Percentiles rank a stretch among this genome's conserved stretches.
Evolutionary conservation across 2,888 invertebrate genomes (phyloP).

Genomic region (Actias luna): DNA sequence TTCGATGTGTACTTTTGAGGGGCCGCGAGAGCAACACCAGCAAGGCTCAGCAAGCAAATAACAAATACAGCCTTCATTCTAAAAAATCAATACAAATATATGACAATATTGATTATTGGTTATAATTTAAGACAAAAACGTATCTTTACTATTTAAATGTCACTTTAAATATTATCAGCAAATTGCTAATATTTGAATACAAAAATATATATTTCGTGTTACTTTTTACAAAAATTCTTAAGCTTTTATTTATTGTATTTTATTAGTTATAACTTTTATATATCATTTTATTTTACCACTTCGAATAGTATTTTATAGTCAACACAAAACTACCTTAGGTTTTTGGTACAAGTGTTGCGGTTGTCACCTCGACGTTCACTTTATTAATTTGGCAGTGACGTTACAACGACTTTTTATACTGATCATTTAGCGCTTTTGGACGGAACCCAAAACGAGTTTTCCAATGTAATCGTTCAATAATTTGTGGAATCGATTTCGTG

Average conservation of each 20-base stretch:
- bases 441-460: conserved; percentile 41
- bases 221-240: background rate
- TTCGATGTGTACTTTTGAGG: conserved; percentile 79
- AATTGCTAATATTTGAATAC: too few species aligned
- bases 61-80: conserved; percentile 53
- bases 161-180: too few species aligned
- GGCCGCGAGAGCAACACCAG: conserved; percentile 37
- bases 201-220: too few species aligned
- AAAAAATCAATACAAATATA: conserved; percentile 25
- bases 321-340: conserved; percentile 34
- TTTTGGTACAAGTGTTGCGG: conserved; percentile 26
- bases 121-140: too few species aligned
- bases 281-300: background rate
- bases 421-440: conserved; percentile 31
- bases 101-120: background rate
- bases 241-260: background rate
- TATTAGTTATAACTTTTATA: too few species aligned
- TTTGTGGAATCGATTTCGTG: conserved; percentile 32
- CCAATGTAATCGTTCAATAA: conserved; percentile 23
- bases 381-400: conserved; percentile 29
- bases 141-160: too few species aligned
- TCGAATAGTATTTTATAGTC: conserved; percentile 1
- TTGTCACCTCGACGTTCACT: conserved; percentile 28
- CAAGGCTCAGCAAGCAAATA: conserved; percentile 47
- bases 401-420: conserved; percentile 42